Evolutionary conservation across 2,113 vertebrate species (phyloP).

Genomic region (Pungitius pungitius): DNA sequence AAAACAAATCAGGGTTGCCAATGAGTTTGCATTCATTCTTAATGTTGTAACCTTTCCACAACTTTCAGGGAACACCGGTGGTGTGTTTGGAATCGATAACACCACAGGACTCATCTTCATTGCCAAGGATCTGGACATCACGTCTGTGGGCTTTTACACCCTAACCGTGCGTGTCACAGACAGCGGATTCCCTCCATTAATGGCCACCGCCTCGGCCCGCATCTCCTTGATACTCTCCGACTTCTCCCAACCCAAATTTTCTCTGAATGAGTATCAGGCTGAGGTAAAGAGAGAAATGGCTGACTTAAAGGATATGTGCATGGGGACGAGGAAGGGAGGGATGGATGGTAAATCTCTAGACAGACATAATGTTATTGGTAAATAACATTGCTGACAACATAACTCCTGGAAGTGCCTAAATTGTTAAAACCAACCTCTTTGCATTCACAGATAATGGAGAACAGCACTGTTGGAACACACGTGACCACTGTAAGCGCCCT

Average conservation of each 20-base stretch:
- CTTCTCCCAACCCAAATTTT: constrained; percentile 91
- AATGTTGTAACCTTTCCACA: constrained; percentile 37
- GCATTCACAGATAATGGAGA: constrained; percentile 84
- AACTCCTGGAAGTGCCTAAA: background rate
- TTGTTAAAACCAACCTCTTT: background rate
- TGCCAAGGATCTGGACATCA: constrained; percentile 88
- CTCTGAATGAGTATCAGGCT: constrained; percentile 91
- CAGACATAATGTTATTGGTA: background rate
- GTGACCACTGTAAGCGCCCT: constrained; percentile 88
- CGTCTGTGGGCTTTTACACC: constrained; percentile 87
- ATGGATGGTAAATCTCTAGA: constrained; percentile 6
- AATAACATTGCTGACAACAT: background rate
- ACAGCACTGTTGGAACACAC: constrained; percentile 86
- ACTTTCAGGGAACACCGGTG: constrained; percentile 88
- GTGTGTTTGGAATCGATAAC: constrained; percentile 91
- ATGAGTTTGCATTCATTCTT: background rate
- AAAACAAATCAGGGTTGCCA: constrained; percentile 1
- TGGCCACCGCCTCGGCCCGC: constrained; percentile 88
- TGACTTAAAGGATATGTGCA: background rate
- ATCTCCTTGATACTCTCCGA: constrained; percentile 90
- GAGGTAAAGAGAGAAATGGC: constrained; percentile 75
- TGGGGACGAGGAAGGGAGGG: constrained; percentile 3
- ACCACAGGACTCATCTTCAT: constrained; percentile 90
- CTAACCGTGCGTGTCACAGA: constrained; percentile 90
- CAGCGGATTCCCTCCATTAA: constrained; percentile 89